Percentiles rank a stretch among this genome's conserved stretches.
Conservation (phyloP, 2,113 vertebrate genomes). For the Serilophus lunatus region DNA sequence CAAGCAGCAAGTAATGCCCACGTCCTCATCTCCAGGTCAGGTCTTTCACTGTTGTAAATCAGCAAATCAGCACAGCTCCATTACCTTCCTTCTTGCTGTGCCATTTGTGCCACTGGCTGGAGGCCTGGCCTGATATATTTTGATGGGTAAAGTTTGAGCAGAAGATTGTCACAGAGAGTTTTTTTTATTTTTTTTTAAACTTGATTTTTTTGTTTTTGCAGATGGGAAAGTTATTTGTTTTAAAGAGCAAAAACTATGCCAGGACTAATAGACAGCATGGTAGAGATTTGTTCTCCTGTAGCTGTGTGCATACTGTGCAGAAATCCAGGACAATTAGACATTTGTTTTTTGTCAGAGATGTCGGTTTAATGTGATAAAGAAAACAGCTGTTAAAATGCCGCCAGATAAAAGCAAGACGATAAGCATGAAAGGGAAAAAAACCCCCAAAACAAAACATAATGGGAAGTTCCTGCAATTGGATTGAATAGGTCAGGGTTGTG, state of each 20-base stretch:
- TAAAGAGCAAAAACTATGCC: background rate
- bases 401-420: background rate
- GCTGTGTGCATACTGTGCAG: background rate
- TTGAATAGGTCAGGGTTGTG: background rate
- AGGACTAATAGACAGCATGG: background rate
- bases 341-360: background rate
- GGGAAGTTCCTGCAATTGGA: background rate
- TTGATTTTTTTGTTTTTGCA: background rate
- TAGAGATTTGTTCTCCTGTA: background rate
- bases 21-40: background rate
- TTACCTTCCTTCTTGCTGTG: background rate
- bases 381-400: background rate
- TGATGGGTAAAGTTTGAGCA: background rate
- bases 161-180: background rate
- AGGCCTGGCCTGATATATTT: background rate
- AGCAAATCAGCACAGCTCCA: background rate
- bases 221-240: background rate
- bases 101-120: background rate
- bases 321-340: background rate
- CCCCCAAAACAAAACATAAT: background rate
- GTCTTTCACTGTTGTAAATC: background rate
- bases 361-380: background rate
- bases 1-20: background rate
- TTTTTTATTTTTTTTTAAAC: background rate
- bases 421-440: background rate